Base-by-base conservation (phyloP, 2,888 invertebrate genomes). In the Volucella zonaria region DNA sequence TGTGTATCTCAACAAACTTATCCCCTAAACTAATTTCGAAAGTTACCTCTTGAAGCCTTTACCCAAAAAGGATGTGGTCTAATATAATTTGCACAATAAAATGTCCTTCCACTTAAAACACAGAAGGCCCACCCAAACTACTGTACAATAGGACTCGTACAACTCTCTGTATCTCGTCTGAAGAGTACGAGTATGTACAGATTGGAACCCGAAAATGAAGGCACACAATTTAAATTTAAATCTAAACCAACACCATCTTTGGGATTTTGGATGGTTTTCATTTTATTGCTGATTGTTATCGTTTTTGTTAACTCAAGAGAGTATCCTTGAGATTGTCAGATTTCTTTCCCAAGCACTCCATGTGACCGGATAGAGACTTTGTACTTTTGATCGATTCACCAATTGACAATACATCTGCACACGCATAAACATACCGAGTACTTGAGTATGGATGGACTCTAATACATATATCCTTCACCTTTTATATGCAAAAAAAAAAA, bases 281-380 rank as follows among this genome's bases (percentile, higher is more conserved):
- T 76, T 73, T 80, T 76, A 73, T 73, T 73, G 81, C 67, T 73
- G 85, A 85, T 81, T 81, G 76, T 77, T 68, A 81, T 85, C 81
- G 71, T 68, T 76, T n/a, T 61, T 80, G 66, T 67, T 71, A 80
- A 76, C 58, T 85, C 75, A 75, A 75, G 68, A 31, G 31, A 75
- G 75, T 75, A 75, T 71, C 66, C 66, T 80, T 40, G 66, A 82
- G 66, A 71, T 82, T 76, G 59, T 76, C 62, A 45, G 58, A 49
- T 73, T 61, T 31, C 38, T 42, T 31, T 38, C 38, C 38, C 14
- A 38, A n/a, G 40, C 12, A 31, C 18, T 31, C 6, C 31, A 31
- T 31, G 31, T 31, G 31, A 31, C 31, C 6, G 31, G 71, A 81
- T 81, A 81, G 77, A 47, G 85, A 73, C 73, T 85, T 76, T 80